Conservation (phyloP, 2,888 invertebrate species). For the Tuta absoluta region DNA sequence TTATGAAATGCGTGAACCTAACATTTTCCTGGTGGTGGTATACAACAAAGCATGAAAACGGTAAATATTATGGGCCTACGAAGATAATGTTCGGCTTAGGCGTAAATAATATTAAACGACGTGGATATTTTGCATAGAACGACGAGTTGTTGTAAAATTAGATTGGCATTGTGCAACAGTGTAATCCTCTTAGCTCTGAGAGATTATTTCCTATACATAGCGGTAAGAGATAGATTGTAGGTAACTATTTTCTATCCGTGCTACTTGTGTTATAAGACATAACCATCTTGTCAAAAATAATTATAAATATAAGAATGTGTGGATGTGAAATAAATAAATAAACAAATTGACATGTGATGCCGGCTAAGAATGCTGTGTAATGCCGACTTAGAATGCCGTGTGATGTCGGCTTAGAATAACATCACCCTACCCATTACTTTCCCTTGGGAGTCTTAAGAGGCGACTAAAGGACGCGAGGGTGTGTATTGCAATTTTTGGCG, state of each 20-base stretch:
- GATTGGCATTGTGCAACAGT: constrained; percentile 12
- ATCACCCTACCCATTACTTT: no score
- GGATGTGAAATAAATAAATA: no score
- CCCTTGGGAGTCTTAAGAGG: no score
- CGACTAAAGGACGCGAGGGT: no score
- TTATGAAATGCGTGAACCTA: constrained; percentile 42
- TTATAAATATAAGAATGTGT: no score
- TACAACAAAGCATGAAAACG: constrained; percentile 11
- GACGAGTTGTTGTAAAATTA: constrained; percentile 14
- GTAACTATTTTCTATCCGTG: neutral
- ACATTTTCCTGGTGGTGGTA: constrained; percentile 14
- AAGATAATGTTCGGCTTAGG: constrained; percentile 6
- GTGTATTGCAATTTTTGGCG: no score
- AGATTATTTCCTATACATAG: neutral
- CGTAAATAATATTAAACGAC: constrained; percentile 1
- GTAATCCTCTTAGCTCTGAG: constrained; percentile 14
- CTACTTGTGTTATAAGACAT: neutral
- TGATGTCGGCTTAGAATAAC: no score
- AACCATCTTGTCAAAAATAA: neutral
- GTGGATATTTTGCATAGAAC: neutral
- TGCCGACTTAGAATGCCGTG: no score
- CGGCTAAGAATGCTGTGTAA: no score
- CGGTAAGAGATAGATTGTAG: neutral
- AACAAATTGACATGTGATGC: no score
- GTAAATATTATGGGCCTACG: neutral